Evolutionary conservation across 1,140 invertebrate species (phyloP), one percentile per base, ranked within the genome.

Genomic region (Orius laevigatus): DNA sequence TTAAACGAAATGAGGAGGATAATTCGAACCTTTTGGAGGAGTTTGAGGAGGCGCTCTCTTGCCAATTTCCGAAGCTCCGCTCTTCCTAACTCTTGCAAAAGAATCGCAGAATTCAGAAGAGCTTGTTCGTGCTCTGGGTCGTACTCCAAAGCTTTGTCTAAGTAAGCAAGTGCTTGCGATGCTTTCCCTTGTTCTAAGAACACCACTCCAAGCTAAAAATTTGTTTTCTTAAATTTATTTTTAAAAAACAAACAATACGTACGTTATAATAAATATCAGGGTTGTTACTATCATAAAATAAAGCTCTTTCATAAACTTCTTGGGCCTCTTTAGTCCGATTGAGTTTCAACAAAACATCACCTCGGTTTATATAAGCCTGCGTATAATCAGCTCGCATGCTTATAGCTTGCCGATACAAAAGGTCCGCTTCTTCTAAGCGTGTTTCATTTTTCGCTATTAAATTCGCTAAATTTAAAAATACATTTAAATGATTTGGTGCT

Each of bases 181-280:
- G 83, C 78, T 64, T 93, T 89, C 18, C 86, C 85, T 68, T 90
- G 84, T 61, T 96, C 91, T 54, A 96, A 66, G 53, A 88, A 80
- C 0, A 97, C 92, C 25, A 97, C 91, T 18, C 92, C 93, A 52
- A 96, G 66, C 84, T 88, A 65, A 39, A 70, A 71, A 9, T 41
- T 8, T 12, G 43, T 10, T 25, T 19, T 19, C 20, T 45, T 9
- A 45, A 31, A 19, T 12, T 11, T 25, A 12, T 45, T 45, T 45
- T 19, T 20, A 9, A 20, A 15, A 18, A 40, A 9, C 34, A 49
- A 16, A 38, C 8, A 14, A 35, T 53, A 73, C 75, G 76, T 68
- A 90, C 85, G 67, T 97, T 97, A 60, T 96, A 97, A 66, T 95
- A 93, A 58, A 97, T 91, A 63, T 96, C 93, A 2, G 93, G 88